Conservation (phyloP, 2,113 vertebrate genomes). For the Rhea pennata region DNA sequence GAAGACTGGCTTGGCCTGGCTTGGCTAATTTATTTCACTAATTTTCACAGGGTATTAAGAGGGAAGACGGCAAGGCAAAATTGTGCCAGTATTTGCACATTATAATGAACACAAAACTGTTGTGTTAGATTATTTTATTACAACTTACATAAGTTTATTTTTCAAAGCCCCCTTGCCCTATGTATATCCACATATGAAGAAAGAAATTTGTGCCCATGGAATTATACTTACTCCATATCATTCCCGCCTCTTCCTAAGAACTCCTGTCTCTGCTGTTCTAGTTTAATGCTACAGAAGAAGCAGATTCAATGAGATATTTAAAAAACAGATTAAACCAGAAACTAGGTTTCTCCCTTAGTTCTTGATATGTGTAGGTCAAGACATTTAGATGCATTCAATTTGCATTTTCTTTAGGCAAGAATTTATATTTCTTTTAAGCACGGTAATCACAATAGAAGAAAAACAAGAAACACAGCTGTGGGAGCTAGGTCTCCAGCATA, state of each 20-base stretch:
- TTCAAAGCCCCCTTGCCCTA: neutral
- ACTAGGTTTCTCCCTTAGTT: neutral
- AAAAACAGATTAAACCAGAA: neutral
- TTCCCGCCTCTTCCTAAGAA: neutral
- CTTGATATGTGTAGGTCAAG: neutral
- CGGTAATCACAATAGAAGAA: neutral
- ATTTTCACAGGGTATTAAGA: neutral
- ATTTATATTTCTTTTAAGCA: neutral
- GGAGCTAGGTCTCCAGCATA: neutral
- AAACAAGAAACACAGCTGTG: constrained; percentile 14
- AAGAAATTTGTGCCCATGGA: neutral
- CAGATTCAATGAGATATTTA: neutral
- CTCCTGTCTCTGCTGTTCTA: neutral
- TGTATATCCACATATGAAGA: neutral
- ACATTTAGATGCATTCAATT: neutral
- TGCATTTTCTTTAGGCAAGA: neutral
- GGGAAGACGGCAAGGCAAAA: neutral
- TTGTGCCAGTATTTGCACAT: neutral
- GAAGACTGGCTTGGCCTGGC: neutral
- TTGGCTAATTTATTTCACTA: neutral
- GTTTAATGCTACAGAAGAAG: neutral
- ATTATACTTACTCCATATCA: neutral
- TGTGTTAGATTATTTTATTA: neutral
- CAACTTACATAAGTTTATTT: neutral
- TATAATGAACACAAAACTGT: neutral